phyloP scores from a whole-genome alignment of 2,797 vertebrate species.

The Microhierax caerulescens region DNA sequence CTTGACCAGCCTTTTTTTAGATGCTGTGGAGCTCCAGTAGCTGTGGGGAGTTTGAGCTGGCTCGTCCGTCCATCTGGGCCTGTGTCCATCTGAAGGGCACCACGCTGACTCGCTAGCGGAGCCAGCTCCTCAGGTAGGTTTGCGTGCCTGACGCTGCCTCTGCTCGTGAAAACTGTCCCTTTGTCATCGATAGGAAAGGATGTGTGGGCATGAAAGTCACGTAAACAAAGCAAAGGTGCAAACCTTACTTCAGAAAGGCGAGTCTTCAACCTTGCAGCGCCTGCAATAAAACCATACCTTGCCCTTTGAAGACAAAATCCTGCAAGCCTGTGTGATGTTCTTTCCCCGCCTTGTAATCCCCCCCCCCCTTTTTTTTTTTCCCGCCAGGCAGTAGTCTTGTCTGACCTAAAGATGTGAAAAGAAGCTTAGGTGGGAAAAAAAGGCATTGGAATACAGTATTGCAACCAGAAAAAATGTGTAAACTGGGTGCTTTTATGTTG shows the following conservation, averaged over 20 bases:
- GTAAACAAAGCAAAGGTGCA: not conserved
- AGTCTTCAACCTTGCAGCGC: not conserved
- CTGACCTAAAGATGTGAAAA: not conserved
- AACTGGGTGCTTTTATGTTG: not conserved
- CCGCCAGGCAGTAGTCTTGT: not conserved
- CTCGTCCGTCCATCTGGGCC: not conserved
- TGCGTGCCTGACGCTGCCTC: not conserved
- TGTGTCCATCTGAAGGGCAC: not conserved
- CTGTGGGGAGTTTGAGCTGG: not conserved
- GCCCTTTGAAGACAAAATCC: not conserved
- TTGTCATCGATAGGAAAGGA: not conserved
- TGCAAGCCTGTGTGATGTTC: not conserved
- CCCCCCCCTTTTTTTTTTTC: too few species aligned
- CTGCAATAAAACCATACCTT: not conserved
- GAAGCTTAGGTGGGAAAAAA: not conserved
- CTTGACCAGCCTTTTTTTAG: not conserved
- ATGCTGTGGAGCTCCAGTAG: not conserved
- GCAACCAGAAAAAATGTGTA: not conserved
- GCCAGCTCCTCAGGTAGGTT: not conserved
- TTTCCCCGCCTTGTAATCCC: not conserved
- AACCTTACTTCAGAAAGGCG: not conserved
- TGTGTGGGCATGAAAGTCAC: not conserved
- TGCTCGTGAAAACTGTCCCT: not conserved
- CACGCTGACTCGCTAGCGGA: not conserved
- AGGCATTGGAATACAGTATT: not conserved